Base-by-base conservation (phyloP, 1,140 invertebrate genomes). In the Ooceraea biroi region DNA sequence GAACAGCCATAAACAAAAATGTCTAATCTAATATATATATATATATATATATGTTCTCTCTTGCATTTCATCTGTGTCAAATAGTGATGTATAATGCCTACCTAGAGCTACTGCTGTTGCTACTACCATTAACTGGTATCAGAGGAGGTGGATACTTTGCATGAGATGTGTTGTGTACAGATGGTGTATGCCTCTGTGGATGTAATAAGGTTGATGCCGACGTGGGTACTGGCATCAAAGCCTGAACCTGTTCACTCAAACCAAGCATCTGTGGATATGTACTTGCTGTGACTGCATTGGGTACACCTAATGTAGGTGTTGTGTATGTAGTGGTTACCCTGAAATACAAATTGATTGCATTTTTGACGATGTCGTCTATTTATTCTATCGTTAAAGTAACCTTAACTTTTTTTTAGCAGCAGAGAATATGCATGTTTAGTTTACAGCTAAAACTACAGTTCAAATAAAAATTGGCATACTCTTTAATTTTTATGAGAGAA, bases 141-240 rank as follows among this genome's bases (percentile, higher is more conserved):
- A 96, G 91, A 19, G 95, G 95, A 61, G 95, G 95, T 76, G 95
- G 95, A 86, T 95, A 95, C 71, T 95, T 95, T n/a, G 91, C 74
- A 61, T 93, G 93, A 48, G 92, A 91, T 12, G 93, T 83, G 86
- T 93, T 94, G 73, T 94, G 92, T 22, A 92, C 92, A 50, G 93
- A 91, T 74, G 93, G 90, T 63, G 93, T 93, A 77, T 94, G 94
- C 89, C 93, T 92, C 71, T 92, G 65, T 11, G 90, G 91, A 82
- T 94, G 94, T 90, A 95, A 87, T 78, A 95, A 88, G 22, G 90
- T 90, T 30, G 92, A 86, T 17, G 91, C 85, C 0, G 93, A 89
- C 25, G 94, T 89, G 46, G 91, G 91, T n/a, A 92, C 91, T 46
- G 94, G 94, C 90, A 94, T 91, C 82, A 94, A 83, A 41, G 94